Percentiles rank a stretch among this genome's conserved stretches.
Conservation (phyloP, 2,797 vertebrate species). For the Parambassis ranga region DNA sequence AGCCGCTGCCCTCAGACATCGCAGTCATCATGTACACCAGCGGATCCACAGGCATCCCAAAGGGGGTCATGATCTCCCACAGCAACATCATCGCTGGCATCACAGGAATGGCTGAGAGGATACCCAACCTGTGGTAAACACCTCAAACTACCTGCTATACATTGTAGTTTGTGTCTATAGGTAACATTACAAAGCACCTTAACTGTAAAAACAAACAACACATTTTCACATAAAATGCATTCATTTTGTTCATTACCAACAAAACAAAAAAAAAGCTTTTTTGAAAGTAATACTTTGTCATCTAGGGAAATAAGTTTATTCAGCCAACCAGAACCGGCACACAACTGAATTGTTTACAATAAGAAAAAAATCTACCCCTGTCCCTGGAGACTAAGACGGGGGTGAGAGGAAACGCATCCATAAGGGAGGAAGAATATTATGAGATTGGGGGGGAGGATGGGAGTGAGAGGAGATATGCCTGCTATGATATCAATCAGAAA, state of each 20-base stretch:
- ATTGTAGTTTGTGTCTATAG: too few relatives aligned
- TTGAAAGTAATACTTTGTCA: background rate
- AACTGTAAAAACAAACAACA: too few relatives aligned
- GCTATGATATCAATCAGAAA: conserved; percentile 20
- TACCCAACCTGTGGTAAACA: conserved; percentile 85
- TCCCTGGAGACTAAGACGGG: conserved; percentile 3
- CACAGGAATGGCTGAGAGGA: conserved; percentile 91
- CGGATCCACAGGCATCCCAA: conserved; percentile 92
- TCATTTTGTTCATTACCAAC: too few relatives aligned
- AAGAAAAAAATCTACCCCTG: background rate
- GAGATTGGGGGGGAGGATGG: conserved; percentile 19
- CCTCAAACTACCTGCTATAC: background rate
- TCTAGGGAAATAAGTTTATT: background rate
- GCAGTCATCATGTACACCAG: conserved; percentile 99
- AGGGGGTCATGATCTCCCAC: conserved; percentile 96
- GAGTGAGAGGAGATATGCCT: conserved; percentile 17
- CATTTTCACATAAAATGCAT: too few relatives aligned
- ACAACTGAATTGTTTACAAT: conserved; percentile 29
- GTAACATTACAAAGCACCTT: too few relatives aligned
- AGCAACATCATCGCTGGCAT: conserved; percentile 91
- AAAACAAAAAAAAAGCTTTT: too few relatives aligned
- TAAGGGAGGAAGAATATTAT: conserved; percentile 6
- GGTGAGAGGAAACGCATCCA: conserved; percentile 39
- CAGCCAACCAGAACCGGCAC: background rate
- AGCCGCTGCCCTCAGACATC: conserved; percentile 83